Evolutionary conservation across 1,140 invertebrate species (phyloP), one percentile per base, ranked within the genome.

Genomic region (Drosophila littoralis): DNA sequence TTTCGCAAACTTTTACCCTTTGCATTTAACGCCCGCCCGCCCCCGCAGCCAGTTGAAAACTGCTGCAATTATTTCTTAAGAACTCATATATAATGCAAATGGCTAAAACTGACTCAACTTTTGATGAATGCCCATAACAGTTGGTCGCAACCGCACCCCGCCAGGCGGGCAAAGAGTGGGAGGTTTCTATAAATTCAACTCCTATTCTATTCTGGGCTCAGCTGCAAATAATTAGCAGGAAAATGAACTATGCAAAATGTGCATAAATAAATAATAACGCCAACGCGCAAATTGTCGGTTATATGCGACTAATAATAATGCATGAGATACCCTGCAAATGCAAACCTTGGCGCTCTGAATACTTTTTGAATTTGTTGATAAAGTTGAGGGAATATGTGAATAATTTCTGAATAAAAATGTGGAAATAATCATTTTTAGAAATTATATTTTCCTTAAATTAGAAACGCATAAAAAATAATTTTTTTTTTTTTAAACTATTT

Each of bases 231-330:
- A 72, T 72, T 72, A 61, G 48, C 48, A 50, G 46, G 42, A 42
- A 71, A 72, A 63, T 9, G 36, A 33, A 75, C 61, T 10, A 35
- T 50, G 57, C 52, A 74, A 57, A 67, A 13, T 67, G 75, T 76
- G 66, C 55, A 78, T 79, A 60, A 61, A 69, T 69, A 66, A 79
- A 71, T 50, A 80, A 70, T 17, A 63, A 68, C 51, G 51, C 66
- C 50, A 32, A 57, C 63, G 33, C 33, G 45, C 17, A 36, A 45
- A 69, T 35, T 54, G 40, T 64, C 45, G 42, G 51, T 46, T n/a
- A 10, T 17, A 51, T 15, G 6, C 40, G 42, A 60, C 17, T 58
- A 15, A 42, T 15, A 33, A 15, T 12, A 28, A 28, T 8, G 15
- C 13, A 12, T 7, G n/a, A 32, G 12, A 57, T 42, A 57, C 54